Base-by-base conservation (phyloP, 2,113 vertebrate genomes). In the Pollimyrus isidori region DNA sequence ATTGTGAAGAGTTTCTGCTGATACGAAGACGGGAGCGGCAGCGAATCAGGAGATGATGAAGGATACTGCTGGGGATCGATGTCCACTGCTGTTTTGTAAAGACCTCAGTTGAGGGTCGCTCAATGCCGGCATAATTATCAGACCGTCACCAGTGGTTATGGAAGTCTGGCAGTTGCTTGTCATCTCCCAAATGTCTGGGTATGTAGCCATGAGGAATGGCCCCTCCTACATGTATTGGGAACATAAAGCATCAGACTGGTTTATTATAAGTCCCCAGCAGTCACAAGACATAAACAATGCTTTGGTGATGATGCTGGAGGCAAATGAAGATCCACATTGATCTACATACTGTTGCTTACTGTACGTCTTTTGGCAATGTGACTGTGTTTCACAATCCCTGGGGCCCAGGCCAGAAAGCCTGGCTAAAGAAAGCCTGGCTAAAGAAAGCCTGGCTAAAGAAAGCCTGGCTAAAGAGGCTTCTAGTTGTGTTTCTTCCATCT, bases 391-490 rank as follows among this genome's bases (percentile, higher is more conserved):
- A 62, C 62, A 58, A 50, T 73, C 53, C 69, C 48, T 19, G 48
- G 21, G 62, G 11, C 39, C 53, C 73, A 48, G 23, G 21, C 85
- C 10, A 21, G 46, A 65, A 87, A 48, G 65, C 49, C 85, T 87
- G 17, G 21, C 86, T 87, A 90, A 82, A 87, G 48, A 89, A 56
- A 87, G 86, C 26, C 50, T 87, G 17, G 21, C 86, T 87, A 90
- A 82, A 87, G 48, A 89, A 56, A 87, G 86, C 26, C 50, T 52
- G 50, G 13, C 50, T 52, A 52, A 52, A 21, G 30, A 65, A 87
- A 48, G 65, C 49, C 85, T 87, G 17, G 21, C 86, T 82, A 90
- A 82, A 87, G 48, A 89, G 89, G 10, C 62, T 15, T 45, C 4
- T 39, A 4, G 4, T 65, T 21, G 2, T 42, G 35, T n/a, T 90